These are phyloP conservation scores for Semotilus atromaculatus DNA, from an alignment of 2,797 vertebrate species.

Conservation along the genomic window DNA sequence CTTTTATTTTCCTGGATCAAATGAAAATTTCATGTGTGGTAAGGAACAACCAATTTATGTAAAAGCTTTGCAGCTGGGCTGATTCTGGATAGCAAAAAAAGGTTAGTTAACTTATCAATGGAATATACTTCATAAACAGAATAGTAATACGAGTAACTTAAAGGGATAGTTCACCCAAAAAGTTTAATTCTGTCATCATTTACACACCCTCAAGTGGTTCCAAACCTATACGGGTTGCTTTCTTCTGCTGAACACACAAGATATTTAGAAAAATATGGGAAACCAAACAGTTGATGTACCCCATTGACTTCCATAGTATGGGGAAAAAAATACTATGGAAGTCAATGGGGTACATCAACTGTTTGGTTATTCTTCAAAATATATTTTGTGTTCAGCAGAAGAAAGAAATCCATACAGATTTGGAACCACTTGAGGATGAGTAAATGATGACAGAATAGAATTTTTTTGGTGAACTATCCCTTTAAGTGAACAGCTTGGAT, in stretches of 20 bases:
- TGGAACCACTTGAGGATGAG: no score
- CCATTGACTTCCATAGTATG: no score
- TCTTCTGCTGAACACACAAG: no score
- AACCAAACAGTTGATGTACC: no score
- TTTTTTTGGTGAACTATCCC: no score
- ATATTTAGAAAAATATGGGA: no score
- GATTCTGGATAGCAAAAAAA: background rate
- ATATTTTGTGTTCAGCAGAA: no score
- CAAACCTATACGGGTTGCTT: no score
- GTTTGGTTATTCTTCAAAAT: background rate
- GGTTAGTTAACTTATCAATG: background rate
- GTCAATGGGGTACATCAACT: background rate
- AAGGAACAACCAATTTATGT: conserved; percentile 7
- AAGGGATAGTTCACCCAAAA: background rate
- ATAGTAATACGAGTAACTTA: background rate
- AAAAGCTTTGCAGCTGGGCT: background rate
- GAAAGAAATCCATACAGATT: no score
- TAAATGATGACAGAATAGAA: no score
- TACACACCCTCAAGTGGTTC: no score
- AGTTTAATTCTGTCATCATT: no score
- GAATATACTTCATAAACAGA: background rate
- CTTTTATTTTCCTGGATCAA: conserved; percentile 2
- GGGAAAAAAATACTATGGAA: background rate
- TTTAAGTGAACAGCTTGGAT: background rate
- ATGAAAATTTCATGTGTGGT: conserved; percentile 43